phyloP scores from a whole-genome alignment of 2,113 vertebrate species.

The Naja naja region DNA sequence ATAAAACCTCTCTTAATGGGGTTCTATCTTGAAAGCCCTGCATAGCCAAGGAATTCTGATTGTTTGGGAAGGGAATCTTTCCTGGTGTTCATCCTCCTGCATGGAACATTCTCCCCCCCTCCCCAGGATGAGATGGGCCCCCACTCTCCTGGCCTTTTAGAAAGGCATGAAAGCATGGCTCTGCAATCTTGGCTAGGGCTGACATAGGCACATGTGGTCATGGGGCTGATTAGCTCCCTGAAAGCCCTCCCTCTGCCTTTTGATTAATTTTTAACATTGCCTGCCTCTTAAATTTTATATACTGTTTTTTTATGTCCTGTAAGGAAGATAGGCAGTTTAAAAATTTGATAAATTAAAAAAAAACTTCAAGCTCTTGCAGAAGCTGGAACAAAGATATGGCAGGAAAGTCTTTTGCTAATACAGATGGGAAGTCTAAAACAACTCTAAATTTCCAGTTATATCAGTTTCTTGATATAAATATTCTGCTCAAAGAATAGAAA shows the following conservation, averaged over 20 bases:
- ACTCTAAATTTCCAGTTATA: not conserved
- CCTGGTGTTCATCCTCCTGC: not conserved
- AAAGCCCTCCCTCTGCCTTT: not conserved
- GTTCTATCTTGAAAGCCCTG: not conserved
- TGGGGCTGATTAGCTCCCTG: not conserved
- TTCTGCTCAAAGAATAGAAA: not conserved
- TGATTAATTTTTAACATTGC: not conserved
- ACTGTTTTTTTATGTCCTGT: not conserved
- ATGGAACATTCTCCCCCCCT: not conserved
- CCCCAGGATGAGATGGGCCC: not conserved
- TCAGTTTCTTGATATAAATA: not conserved
- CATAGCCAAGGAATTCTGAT: not conserved
- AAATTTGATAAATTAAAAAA: not conserved
- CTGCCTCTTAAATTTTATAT: not conserved
- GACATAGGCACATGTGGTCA: not conserved
- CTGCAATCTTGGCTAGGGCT: not conserved
- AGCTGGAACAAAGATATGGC: not conserved
- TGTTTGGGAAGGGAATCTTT: not conserved
- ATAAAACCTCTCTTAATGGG: not conserved
- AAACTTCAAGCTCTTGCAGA: not conserved
- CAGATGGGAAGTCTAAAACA: not conserved
- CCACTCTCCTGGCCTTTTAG: not conserved
- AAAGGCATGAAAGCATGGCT: not conserved
- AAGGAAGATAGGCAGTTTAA: not conserved
- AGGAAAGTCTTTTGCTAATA: not conserved